Base-by-base conservation (phyloP, 37 sponge, comb jelly and placozoan genomes). In the Halisarca cf. caerulea region DNA sequence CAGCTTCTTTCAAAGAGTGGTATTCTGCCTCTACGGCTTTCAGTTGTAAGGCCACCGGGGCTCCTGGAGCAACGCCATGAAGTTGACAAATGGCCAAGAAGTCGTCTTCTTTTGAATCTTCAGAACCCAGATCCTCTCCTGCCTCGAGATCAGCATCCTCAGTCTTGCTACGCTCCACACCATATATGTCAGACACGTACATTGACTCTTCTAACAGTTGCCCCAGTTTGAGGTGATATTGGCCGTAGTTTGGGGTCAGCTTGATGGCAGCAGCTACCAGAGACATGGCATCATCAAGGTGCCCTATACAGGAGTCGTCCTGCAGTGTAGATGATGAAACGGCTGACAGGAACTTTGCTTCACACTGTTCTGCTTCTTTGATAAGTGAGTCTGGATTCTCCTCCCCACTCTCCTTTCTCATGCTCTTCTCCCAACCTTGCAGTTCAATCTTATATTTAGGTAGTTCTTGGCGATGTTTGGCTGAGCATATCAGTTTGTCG, bases 1-100 rank as follows among this genome's bases (percentile, higher is more conserved):
- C 94, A 47, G 94, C 77, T 2, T 89, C 92, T 77, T 95, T 98
- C 44, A 98, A 86, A 20, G 86, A 41, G 59, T 92, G 93, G 82
- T 90, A 98, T 83, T 98, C 98, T 47, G 86, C 81, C 73, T 98
- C 98, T 17, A 98, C 90, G 33, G 98, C 98, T 83, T 92, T 91
- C 75, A 98, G 92, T 84, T 98, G 96, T 40, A 87, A 80, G 15
- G 91, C 90, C 7, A 98, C 58, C 1, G 90, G 85, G 18, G 94
- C 96, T 8, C 86, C 83, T 8, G 83, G 62, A 8, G 81, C 78
- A 53, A 98, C 96, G 14, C 98, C 98, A 35, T 88, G 92, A 32
- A 95, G 84, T 45, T 90, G 73, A 61, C 98, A 98, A 73, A 98
- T 95, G 28, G 96, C 98, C 30, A 86, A 84, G 47, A 98, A 95